A percentile compares a stretch with the other conserved stretches of the same genome.
Conservation (phyloP, 2,888 invertebrate species). For the Thera britannica region DNA sequence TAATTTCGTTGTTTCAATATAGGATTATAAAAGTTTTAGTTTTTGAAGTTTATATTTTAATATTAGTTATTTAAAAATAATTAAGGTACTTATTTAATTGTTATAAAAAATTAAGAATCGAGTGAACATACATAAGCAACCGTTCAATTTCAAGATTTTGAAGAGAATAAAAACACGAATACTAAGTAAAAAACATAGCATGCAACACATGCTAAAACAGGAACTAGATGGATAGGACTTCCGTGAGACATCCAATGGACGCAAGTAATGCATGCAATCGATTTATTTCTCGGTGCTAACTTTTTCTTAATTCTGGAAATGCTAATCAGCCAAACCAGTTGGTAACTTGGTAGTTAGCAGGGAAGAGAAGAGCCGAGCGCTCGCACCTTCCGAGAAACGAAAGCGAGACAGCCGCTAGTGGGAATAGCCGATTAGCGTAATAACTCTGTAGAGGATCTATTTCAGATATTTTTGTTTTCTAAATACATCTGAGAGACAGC, state of each 20-base stretch:
- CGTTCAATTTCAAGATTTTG: neutral
- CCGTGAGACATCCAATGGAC: slow-evolving; percentile 24
- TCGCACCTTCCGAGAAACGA: slow-evolving; percentile 76
- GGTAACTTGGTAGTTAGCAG: slow-evolving; percentile 79
- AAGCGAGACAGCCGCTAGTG: slow-evolving; percentile 77
- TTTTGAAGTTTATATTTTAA: neutral
- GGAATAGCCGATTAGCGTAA: slow-evolving; percentile 79
- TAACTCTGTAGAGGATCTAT: slow-evolving; percentile 72
- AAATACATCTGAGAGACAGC: slow-evolving; percentile 49
- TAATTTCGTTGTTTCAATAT: slow-evolving; percentile 14
- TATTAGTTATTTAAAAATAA: too few species aligned
- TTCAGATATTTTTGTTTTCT: slow-evolving; percentile 65
- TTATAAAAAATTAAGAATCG: neutral
- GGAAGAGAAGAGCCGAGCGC: slow-evolving; percentile 57
- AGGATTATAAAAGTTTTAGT: neutral
- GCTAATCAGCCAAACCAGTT: slow-evolving; percentile 76
- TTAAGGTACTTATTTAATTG: too few species aligned
- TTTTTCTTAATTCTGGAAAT: slow-evolving; percentile 76
- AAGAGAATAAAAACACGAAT: neutral
- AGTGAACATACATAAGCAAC: neutral
- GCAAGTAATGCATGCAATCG: slow-evolving; percentile 10
- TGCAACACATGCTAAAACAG: slow-evolving; percentile 28
- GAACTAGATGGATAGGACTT: slow-evolving; percentile 25
- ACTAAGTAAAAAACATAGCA: neutral
- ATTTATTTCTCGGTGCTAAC: slow-evolving; percentile 48